Conservation (phyloP, 2,888 invertebrate species). For the Apamea monoglypha region DNA sequence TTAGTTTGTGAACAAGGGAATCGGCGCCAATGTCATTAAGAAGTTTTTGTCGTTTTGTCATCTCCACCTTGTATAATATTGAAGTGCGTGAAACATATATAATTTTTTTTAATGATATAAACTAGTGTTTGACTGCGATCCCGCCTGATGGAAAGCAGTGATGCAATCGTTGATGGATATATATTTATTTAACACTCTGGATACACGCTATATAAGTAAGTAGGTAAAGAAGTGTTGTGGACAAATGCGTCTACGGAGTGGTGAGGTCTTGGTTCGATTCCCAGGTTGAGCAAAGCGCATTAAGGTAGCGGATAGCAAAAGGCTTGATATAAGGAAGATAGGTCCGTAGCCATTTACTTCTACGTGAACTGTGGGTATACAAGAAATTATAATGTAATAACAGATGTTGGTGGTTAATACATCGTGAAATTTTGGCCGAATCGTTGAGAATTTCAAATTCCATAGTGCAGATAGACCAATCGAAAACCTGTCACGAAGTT, state of each 20-base stretch:
- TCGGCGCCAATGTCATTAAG: too few species aligned
- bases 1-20: too few species aligned
- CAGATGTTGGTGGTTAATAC: background rate
- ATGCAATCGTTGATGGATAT: too few species aligned
- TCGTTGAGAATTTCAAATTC: too few species aligned
- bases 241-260: conserved; percentile 14
- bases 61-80: too few species aligned
- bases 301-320: background rate
- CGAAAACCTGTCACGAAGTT: too few species aligned
- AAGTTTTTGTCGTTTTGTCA: too few species aligned
- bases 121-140: too few species aligned
- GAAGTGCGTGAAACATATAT: too few species aligned
- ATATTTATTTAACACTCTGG: background rate
- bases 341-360: conserved; percentile 24
- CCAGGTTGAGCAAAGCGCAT: conserved; percentile 20
- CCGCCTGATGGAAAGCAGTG: too few species aligned
- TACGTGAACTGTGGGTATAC: conserved; percentile 34
- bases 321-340: conserved; percentile 18
- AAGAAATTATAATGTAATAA: conserved; percentile 15
- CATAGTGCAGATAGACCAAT: too few species aligned
- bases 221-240: background rate
- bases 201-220: background rate
- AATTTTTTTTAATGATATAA: too few species aligned
- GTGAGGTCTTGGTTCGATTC: background rate
- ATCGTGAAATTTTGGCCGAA: background rate